Conservation (phyloP, 2,113 vertebrate genomes). For the Plecotus auritus region DNA sequence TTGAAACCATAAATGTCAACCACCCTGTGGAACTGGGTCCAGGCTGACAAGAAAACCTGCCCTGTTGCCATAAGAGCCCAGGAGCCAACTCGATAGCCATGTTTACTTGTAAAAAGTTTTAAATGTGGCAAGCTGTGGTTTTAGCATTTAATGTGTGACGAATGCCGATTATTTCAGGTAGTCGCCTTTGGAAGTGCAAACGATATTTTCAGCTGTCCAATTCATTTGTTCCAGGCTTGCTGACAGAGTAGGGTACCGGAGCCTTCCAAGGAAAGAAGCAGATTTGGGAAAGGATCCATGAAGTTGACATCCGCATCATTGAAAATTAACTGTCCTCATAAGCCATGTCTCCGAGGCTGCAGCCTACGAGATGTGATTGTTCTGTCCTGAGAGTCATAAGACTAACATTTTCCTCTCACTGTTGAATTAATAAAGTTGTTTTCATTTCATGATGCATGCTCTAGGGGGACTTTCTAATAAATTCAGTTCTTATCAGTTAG, state of each 20-base stretch:
- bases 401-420: not conserved
- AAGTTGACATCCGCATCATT: not conserved
- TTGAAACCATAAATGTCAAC: not conserved
- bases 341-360: not conserved
- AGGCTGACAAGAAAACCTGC: not conserved
- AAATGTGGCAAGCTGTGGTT: not conserved
- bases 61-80: not conserved
- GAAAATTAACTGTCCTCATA: not conserved
- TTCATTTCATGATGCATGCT: conserved; percentile 19
- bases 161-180: not conserved
- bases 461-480: conserved; percentile 29
- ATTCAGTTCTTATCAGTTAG: conserved; percentile 1
- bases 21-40: not conserved
- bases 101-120: not conserved
- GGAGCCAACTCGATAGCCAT: not conserved
- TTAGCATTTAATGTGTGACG: not conserved
- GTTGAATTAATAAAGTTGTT: conserved; percentile 1
- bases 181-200: not conserved
- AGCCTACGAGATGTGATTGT: not conserved
- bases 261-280: not conserved
- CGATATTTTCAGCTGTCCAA: not conserved
- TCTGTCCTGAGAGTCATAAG: not conserved
- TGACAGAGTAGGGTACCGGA: not conserved
- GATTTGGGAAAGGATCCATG: not conserved
- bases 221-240: conserved; percentile 21